Evolutionary conservation across 2,113 vertebrate species (phyloP).

Genomic region (Hirundichthys speculiger): DNA sequence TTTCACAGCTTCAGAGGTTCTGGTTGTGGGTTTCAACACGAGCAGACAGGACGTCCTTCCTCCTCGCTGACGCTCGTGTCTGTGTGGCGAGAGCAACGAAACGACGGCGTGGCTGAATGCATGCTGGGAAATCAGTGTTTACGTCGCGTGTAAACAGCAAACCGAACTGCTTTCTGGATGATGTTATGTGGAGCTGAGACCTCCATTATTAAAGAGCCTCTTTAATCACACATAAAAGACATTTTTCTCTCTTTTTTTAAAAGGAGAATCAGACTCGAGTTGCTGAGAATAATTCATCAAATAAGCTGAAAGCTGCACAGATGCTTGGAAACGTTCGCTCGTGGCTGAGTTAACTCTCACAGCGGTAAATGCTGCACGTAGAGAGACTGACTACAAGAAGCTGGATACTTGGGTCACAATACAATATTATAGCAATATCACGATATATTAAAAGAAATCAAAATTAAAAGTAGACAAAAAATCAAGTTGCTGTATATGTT

Average conservation of each 20-base stretch:
- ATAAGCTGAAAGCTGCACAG: not conserved
- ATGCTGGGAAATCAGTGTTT: conserved; percentile 28
- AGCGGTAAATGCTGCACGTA: no score
- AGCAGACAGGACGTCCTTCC: conserved; percentile 19
- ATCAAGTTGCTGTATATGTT: no score
- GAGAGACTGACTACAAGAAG: no score
- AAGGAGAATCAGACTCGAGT: no score
- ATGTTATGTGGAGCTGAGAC: conserved; percentile 13
- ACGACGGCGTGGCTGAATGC: conserved; percentile 37
- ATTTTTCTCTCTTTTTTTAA: no score
- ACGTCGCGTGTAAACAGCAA: conserved; percentile 28
- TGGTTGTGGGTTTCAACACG: not conserved
- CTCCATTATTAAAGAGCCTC: conserved; percentile 26
- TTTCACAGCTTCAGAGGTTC: no score
- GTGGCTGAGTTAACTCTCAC: no score
- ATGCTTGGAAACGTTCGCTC: not conserved
- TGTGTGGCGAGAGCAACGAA: conserved; percentile 10
- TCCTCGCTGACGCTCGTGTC: conserved; percentile 10
- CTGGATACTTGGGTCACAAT: no score
- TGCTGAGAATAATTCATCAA: conserved; percentile 1
- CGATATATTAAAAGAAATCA: no score
- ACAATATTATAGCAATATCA: no score
- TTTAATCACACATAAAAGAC: conserved; percentile 32
- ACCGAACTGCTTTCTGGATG: conserved; percentile 22
- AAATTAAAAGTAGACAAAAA: no score